These are phyloP conservation scores for Drosophila antonietae DNA, from an alignment of 2,888 invertebrate species.

Conservation along the genomic window DNA sequence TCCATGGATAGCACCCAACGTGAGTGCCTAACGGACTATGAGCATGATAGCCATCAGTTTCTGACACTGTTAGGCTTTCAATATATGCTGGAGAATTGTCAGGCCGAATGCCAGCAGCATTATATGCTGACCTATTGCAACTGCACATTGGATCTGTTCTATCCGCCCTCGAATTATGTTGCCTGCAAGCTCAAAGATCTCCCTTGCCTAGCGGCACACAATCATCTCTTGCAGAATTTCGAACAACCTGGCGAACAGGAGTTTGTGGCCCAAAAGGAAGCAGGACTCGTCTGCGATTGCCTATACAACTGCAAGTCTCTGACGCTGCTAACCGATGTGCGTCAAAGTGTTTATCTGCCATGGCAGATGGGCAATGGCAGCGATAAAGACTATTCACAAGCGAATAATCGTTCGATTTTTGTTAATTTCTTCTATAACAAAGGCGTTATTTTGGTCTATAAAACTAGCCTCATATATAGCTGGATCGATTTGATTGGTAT, in stretches of 20 bases:
- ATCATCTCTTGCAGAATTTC: constrained; percentile 56
- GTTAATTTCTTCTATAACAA: constrained; percentile 83
- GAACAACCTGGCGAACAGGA: constrained; percentile 67
- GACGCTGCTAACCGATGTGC: constrained; percentile 63
- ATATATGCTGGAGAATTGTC: constrained; percentile 80
- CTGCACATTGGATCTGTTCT: constrained; percentile 80
- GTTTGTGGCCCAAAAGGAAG: constrained; percentile 54
- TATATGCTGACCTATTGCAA: constrained; percentile 76
- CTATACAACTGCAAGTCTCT: constrained; percentile 80
- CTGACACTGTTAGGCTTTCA: constrained; percentile 67
- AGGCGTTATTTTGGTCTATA: constrained; percentile 82
- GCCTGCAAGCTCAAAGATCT: constrained; percentile 72
- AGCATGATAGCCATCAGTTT: constrained; percentile 57
- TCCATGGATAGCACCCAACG: constrained; percentile 55
- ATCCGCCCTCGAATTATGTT: constrained; percentile 71
- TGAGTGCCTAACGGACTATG: constrained; percentile 75
- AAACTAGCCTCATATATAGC: constrained; percentile 84
- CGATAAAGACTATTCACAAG: background rate
- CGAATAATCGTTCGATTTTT: constrained; percentile 55
- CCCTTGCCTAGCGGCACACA: constrained; percentile 76
- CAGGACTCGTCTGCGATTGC: constrained; percentile 80
- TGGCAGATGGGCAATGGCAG: background rate
- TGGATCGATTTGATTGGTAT: constrained; percentile 85
- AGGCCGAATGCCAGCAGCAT: constrained; percentile 78
- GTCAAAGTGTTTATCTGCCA: constrained; percentile 47